Evolutionary conservation across 2,888 invertebrate genomes (phyloP).

Genomic region (Drosophila meridiana): DNA sequence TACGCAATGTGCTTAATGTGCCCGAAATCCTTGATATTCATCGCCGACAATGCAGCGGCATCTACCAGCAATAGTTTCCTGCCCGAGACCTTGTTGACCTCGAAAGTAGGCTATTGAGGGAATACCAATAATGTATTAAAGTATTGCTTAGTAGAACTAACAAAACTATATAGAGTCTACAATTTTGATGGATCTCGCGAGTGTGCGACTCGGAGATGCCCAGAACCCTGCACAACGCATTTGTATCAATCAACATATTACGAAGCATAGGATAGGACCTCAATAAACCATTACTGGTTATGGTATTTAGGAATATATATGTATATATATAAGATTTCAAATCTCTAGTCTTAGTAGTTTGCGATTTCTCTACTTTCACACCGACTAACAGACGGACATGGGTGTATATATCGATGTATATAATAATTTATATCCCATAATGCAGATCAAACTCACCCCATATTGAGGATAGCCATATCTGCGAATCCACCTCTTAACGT

Average conservation of each 20-base stretch:
- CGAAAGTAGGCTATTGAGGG: constrained; percentile 83
- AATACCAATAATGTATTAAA: no score
- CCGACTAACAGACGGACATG: not conserved
- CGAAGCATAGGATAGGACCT: not conserved
- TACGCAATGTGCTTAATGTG: constrained; percentile 84
- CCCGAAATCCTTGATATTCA: constrained; percentile 86
- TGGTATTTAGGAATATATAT: not conserved
- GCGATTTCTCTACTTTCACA: not conserved
- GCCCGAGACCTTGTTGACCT: constrained; percentile 85
- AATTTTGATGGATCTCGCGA: not conserved
- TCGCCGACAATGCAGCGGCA: constrained; percentile 84
- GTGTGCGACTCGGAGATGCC: no score
- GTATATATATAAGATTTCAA: not conserved
- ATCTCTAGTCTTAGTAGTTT: not conserved
- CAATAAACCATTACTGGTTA: not conserved
- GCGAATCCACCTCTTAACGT: constrained; percentile 86
- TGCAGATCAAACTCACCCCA: constrained; percentile 81
- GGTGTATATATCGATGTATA: no score
- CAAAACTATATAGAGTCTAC: not conserved
- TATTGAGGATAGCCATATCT: constrained; percentile 86
- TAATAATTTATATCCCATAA: no score
- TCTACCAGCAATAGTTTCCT: constrained; percentile 86
- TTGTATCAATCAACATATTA: no score
- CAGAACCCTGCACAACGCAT: no score
- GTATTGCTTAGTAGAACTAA: no score